Base-by-base conservation (phyloP, 1,140 invertebrate genomes). In the Diachasmimorpha longicaudata region DNA sequence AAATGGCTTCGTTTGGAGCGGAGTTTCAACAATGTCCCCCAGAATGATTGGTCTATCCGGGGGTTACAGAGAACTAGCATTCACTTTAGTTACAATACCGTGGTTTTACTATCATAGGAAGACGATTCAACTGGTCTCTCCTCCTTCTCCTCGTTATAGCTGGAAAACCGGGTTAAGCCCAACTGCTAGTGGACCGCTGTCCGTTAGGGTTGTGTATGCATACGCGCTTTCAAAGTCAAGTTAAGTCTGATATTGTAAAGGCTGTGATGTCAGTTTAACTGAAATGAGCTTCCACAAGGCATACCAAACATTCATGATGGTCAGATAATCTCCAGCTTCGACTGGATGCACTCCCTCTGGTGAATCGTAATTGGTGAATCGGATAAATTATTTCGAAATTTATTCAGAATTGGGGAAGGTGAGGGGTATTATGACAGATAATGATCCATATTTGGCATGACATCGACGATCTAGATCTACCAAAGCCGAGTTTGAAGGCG, bases 1-100 rank as follows among this genome's bases (percentile, higher is more conserved):
- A 83, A 81, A 81, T 81, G 78, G 80, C 58, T 81, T 79, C 76
- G 74, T 75, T 74, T 67, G 46, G 46, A 58, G 37, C 44, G 69
- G 52, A 37, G 55, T 70, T 73, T 42, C 72, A 77, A 78, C 77
- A 78, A 78, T 76, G 72, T 31, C 48, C 48, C 39, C 77, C 58
- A 68, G 72, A 80, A 80, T 80, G 77, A 80, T 80, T 78, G 79
- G 77, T 72, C 31, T 31, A 36, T 66, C 72, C 72, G 23, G 69
- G 72, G 67, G 70, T 68, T 70, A 74, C 70, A 74, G 76, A 75
- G 70, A 68, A 31, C 67, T 66, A 68, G 74, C 77, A 80, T 80
- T 80, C 77, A 78, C 77, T 31, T 52, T 75, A 78, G 77, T 78
- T 78, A 80, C 77, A 80, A 78, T 78, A 72, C 74, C 21, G 48